Conservation (phyloP, 2,888 invertebrate species). For the Ectemnius continuus region DNA sequence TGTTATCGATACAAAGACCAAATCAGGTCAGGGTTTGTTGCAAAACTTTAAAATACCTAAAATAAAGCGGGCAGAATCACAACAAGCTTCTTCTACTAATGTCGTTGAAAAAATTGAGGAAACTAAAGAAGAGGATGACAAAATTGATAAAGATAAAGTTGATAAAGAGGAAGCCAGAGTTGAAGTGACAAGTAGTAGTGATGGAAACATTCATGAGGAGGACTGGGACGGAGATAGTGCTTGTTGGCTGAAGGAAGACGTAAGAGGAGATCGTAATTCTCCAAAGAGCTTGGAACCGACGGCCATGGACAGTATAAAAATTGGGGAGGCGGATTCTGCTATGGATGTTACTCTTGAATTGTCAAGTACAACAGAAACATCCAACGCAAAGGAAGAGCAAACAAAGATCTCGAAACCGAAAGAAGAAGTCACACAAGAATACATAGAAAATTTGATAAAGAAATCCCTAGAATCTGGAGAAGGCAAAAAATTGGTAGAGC, state of each 20-base stretch:
- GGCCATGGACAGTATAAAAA: slow-evolving; percentile 12
- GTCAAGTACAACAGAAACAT: slow-evolving; percentile 3
- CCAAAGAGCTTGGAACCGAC: not conserved
- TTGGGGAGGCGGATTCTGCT: slow-evolving; percentile 30
- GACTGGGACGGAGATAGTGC: slow-evolving; percentile 23
- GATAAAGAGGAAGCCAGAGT: slow-evolving; percentile 53
- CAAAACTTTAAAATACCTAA: slow-evolving; percentile 81
- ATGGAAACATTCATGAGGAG: slow-evolving; percentile 38
- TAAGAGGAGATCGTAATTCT: slow-evolving; percentile 3
- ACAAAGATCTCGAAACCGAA: slow-evolving; percentile 49
- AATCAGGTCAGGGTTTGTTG: slow-evolving; percentile 78
- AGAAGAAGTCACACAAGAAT: slow-evolving; percentile 68
- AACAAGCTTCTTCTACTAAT: slow-evolving; percentile 38
- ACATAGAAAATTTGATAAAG: slow-evolving; percentile 68
- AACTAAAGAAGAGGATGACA: not conserved
- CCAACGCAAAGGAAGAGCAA: slow-evolving; percentile 25
- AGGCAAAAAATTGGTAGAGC: slow-evolving; percentile 71
- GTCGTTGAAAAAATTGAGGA: not conserved
- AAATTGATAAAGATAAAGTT: slow-evolving; percentile 19
- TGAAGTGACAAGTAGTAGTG: slow-evolving; percentile 66
- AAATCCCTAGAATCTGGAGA: slow-evolving; percentile 69
- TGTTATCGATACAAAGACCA: slow-evolving; percentile 73
- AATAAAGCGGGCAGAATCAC: slow-evolving; percentile 73
- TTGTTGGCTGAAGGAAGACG: slow-evolving; percentile 13
- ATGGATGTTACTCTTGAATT: slow-evolving; percentile 12